These are phyloP conservation scores for Agapetus fuscipes DNA, from an alignment of 2,888 invertebrate species.

Conservation along the genomic window DNA sequence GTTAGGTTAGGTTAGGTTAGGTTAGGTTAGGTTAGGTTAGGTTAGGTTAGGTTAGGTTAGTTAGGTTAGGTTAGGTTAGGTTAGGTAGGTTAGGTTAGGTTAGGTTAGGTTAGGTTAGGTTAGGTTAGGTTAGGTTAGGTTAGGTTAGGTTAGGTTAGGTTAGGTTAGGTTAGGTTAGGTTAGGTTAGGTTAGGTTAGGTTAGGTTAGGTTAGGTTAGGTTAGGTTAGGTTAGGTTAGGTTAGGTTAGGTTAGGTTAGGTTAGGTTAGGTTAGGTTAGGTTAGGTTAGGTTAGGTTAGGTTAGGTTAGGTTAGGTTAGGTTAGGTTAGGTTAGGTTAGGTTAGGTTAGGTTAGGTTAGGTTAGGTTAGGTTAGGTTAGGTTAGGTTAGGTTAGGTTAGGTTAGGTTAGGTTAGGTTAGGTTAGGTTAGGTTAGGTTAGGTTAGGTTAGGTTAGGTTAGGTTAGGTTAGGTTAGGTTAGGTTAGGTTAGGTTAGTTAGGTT, in stretches of 20 bases:
- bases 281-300: no score
- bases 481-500: constrained; percentile 23
- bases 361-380: constrained; percentile 28
- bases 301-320: no score
- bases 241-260: no score
- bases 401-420: constrained; percentile 28
- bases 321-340: no score
- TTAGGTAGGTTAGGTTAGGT: no score
- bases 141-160: constrained; percentile 26
- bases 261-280: no score
- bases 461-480: constrained; percentile 24
- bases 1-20: constrained; percentile 25
- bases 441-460: constrained; percentile 24
- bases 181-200: constrained; percentile 25
- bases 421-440: constrained; percentile 27
- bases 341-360: constrained; percentile 22
- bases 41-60: constrained; percentile 26
- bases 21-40: constrained; percentile 25
- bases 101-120: constrained; percentile 25
- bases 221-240: no score
- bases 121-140: constrained; percentile 25
- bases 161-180: constrained; percentile 27
- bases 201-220: no score
- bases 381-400: constrained; percentile 28
- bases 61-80: constrained; percentile 25